Conservation (phyloP, 2,797 vertebrate genomes). For the Pseudotriccus pelzelni region DNA sequence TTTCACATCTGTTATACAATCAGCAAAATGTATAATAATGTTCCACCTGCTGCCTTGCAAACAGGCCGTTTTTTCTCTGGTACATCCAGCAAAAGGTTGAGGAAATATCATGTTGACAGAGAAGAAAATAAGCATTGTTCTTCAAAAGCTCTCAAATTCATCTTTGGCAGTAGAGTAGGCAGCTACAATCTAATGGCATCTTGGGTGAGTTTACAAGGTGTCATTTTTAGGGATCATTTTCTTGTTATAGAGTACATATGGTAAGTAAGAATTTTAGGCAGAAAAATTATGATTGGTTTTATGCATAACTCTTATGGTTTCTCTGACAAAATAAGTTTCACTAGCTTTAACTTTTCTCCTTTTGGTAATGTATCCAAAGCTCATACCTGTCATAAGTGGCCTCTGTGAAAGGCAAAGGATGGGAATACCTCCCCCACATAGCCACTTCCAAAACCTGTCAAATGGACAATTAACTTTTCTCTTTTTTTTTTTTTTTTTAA, state of each 20-base stretch:
- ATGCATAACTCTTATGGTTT: not conserved
- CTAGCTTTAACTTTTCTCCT: not conserved
- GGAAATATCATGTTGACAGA: not conserved
- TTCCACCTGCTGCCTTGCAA: not conserved
- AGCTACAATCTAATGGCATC: not conserved
- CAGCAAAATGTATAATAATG: not conserved
- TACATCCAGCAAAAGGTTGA: not conserved
- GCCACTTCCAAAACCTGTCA: not conserved
- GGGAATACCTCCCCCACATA: not conserved
- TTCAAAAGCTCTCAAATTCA: not conserved
- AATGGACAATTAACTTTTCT: not conserved
- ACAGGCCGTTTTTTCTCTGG: not conserved
- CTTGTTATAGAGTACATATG: not conserved
- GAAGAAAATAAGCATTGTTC: conserved; percentile 2
- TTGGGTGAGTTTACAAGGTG: not conserved
- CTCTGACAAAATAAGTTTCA: not conserved
- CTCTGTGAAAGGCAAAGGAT: not conserved
- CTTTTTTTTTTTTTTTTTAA: not conserved
- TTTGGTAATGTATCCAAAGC: not conserved
- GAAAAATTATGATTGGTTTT: not conserved
- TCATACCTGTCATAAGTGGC: not conserved
- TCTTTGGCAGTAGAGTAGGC: not conserved
- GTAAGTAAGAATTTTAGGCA: not conserved
- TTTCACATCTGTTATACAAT: not conserved
- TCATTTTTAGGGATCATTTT: not conserved